Evolutionary conservation across 2,888 invertebrate species (phyloP).

Genomic region (Cephus runcator): DNA sequence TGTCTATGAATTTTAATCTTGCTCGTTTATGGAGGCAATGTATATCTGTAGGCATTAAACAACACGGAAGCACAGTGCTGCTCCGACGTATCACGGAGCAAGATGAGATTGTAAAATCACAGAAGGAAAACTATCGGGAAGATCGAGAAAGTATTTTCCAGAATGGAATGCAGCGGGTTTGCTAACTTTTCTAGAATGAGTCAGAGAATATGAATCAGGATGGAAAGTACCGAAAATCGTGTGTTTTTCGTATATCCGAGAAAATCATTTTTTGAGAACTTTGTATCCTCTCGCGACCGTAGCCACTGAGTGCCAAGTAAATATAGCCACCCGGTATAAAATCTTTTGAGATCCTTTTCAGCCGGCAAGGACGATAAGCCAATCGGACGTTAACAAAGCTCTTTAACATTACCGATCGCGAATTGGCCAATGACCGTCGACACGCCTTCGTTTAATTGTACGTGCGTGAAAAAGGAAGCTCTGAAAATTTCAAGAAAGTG

Average conservation of each 20-base stretch:
- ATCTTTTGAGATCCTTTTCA: neutral
- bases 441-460: neutral
- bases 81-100: neutral
- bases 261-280: neutral
- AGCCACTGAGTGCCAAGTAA: neutral
- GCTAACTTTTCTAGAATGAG: neutral
- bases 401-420: neutral
- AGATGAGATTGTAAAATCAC: neutral
- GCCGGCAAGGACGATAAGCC: neutral
- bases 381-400: neutral
- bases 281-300: neutral
- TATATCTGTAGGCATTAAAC: neutral
- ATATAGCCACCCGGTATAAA: neutral
- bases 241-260: neutral
- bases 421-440: neutral
- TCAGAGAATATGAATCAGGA: neutral
- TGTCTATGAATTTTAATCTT: neutral
- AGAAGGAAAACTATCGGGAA: neutral
- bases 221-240: neutral
- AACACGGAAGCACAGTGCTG: neutral
- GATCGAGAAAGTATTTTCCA: neutral
- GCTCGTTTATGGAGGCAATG: neutral
- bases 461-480: neutral
- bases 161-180: neutral
- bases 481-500: neutral